Evolutionary conservation across 2,888 invertebrate species (phyloP).

Genomic region (Acrocyrtus sp.): DNA sequence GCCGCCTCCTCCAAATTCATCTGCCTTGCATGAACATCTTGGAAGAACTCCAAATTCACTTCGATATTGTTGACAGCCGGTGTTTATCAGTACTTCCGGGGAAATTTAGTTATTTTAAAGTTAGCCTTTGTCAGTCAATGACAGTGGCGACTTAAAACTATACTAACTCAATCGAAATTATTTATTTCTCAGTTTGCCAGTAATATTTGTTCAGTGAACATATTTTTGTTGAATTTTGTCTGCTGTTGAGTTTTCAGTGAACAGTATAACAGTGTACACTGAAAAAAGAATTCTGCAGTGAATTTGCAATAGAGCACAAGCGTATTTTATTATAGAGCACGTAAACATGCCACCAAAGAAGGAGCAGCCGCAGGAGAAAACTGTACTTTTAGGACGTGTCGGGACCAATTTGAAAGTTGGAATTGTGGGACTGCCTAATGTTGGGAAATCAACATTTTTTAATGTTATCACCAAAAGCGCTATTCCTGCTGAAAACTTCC

Average conservation of each 20-base stretch:
- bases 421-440: slow-evolving; percentile 91
- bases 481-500: slow-evolving; percentile 98
- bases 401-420: slow-evolving; percentile 97
- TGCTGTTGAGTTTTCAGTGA: no score
- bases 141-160: slow-evolving; percentile 2
- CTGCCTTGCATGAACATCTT: slow-evolving; percentile 26
- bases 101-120: no score
- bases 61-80: slow-evolving; percentile 2
- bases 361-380: slow-evolving; percentile 83
- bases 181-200: slow-evolving; percentile 23
- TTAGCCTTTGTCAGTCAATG: neutral
- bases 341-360: slow-evolving; percentile 85
- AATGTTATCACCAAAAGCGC: slow-evolving; percentile 98
- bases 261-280: neutral
- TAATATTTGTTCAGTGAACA: neutral
- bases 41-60: no score
- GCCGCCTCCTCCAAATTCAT: slow-evolving; percentile 45
- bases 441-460: slow-evolving; percentile 99
- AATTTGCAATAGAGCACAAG: neutral
- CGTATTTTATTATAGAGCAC: no score
- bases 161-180: neutral
- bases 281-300: slow-evolving; percentile 4
- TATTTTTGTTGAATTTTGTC: slow-evolving; percentile 4
- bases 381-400: slow-evolving; percentile 92
- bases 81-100: neutral